These are phyloP conservation scores for Pseudopodoces humilis DNA, from an alignment of 2,113 vertebrate genomes.

Conservation along the genomic window DNA sequence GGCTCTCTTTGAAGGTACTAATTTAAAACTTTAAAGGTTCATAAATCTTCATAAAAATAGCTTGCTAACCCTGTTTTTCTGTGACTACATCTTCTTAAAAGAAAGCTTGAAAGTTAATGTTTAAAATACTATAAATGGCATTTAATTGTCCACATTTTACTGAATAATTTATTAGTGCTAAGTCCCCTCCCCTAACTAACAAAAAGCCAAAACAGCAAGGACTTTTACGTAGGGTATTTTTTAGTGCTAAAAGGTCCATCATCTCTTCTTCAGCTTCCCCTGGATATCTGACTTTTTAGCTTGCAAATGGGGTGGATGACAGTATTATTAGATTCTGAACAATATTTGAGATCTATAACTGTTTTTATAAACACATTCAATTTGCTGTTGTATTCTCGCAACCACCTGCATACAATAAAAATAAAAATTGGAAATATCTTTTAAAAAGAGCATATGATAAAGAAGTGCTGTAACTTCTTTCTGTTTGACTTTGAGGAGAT, in stretches of 20 bases:
- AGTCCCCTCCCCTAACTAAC: neutral
- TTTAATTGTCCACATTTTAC: neutral
- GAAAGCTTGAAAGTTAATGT: neutral
- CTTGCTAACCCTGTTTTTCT: neutral
- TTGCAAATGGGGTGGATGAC: neutral
- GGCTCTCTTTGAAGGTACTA: neutral
- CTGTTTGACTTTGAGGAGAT: neutral
- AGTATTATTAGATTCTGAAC: neutral
- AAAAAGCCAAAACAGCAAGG: neutral
- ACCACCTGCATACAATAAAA: neutral
- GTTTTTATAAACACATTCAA: neutral
- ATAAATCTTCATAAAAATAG: neutral
- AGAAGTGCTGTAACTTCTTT: neutral
- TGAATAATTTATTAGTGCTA: neutral
- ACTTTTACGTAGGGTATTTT: neutral
- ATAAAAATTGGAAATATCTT: neutral
- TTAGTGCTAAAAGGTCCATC: neutral
- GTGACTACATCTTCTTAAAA: neutral
- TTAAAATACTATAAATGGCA: neutral
- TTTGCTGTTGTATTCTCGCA: neutral
- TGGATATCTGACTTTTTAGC: neutral
- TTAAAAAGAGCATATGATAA: neutral
- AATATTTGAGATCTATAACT: neutral
- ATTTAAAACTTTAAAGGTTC: neutral
- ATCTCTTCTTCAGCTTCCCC: neutral